Evolutionary conservation across 2,797 vertebrate genomes (phyloP), one percentile per base, ranked within the genome.

Genomic region (Poeciliopsis turneri): DNA sequence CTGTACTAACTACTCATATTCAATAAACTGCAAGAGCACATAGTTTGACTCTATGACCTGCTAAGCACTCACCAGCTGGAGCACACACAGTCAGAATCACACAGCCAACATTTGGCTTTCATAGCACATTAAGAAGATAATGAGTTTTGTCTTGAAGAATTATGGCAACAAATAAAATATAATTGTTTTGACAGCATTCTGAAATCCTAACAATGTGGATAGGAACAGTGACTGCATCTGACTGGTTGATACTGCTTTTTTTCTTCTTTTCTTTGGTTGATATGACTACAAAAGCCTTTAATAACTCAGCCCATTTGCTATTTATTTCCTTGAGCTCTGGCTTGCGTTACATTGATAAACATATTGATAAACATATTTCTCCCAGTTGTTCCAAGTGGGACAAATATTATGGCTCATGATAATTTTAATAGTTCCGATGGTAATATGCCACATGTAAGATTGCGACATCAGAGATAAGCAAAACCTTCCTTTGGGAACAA

Each of bases 61-160:
- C 90, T 89, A 91, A 91, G 85, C 83, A 82, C 79, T 81, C 82
- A 84, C 89, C 92, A 92, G 89, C 89, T 93, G 91, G 87, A 90
- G 80, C 70, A 79, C 76, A 77, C 30, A 61, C 75, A 85, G 83
- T 78, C 73, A 75, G 87, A 89, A 87, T 82, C 79, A 81, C 84
- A 73, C 85, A 80, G 87, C 55, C 78, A 76, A 80, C 86, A 91
- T 92, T 92, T 91, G 90, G 82, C 88, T 82, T 88, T 89, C 53
- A 74, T 41, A 74, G 74, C 82, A 87, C 84, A 83, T 83, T 82
- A 72, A 77, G 66, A 81, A 66, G 80, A 88, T 90, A 89, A 89
- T 77, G 78, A 86, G 55, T 64, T 74, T 78, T 68, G 47, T 71
- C 72, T 83, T 74, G 57, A 76, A 82, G 59, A 72, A 81, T 75